Conservation (phyloP, 2,888 invertebrate genomes). For the Coremacera marginata region DNA sequence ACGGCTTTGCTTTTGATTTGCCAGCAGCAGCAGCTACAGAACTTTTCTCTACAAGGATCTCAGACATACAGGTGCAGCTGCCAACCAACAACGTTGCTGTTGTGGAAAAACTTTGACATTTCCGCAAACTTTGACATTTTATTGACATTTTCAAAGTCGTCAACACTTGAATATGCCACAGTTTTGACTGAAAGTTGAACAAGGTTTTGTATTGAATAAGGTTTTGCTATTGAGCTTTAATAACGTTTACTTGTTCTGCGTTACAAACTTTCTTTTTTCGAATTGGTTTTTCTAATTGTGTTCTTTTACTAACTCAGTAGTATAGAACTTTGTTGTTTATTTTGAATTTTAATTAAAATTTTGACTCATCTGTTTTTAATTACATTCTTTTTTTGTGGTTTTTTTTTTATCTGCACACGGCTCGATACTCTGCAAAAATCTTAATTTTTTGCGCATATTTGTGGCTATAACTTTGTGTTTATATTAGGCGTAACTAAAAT, state of each 20-base stretch:
- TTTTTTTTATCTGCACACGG: background rate
- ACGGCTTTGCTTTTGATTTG: background rate
- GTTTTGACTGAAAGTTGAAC: background rate
- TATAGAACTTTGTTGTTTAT: background rate
- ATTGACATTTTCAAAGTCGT: background rate
- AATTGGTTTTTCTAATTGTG: background rate
- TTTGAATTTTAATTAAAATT: background rate
- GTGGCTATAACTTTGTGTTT: constrained; percentile 24
- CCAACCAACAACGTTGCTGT: too few species aligned
- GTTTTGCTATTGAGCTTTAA: background rate
- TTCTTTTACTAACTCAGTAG: background rate
- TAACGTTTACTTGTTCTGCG: too few species aligned
- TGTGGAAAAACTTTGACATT: background rate
- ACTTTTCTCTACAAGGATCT: too few species aligned
- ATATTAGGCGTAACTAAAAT: constrained; percentile 25
- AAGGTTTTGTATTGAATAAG: background rate
- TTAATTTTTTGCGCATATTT: constrained; percentile 16
- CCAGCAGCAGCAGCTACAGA: background rate
- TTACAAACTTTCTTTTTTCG: too few species aligned
- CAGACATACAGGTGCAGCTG: too few species aligned
- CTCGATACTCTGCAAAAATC: background rate
- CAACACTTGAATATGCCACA: background rate
- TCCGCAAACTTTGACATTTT: background rate
- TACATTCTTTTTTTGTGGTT: background rate
- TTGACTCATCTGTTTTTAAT: constrained; percentile 31